phyloP scores from a whole-genome alignment of 2,888 invertebrate genomes.

The Lasioglossum morio region DNA sequence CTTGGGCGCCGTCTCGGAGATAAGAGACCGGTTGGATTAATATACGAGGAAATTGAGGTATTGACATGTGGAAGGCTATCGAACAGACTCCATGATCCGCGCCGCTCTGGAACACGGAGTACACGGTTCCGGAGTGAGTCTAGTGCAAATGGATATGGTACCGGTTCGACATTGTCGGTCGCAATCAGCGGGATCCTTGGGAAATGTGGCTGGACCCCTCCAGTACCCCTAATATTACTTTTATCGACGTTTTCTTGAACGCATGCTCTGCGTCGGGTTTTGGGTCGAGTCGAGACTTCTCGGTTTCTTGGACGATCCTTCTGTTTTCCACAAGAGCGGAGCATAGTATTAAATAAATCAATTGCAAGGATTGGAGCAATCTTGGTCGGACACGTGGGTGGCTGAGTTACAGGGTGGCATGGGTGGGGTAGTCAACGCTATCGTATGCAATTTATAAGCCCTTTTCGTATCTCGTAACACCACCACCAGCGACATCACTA shows the following conservation, averaged over 20 bases:
- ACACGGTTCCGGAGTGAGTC: not conserved
- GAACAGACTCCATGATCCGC: not conserved
- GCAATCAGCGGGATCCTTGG: not conserved
- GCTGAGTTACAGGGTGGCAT: constrained; percentile 50
- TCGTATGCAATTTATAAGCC: constrained; percentile 83
- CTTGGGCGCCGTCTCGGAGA: not conserved
- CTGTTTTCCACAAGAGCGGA: constrained; percentile 47
- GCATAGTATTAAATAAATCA: constrained; percentile 75
- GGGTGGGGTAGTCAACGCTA: constrained; percentile 71
- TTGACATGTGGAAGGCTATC: constrained; percentile 16
- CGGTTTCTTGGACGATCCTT: constrained; percentile 31
- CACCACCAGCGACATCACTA: constrained; percentile 64
- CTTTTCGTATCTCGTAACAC: constrained; percentile 75
- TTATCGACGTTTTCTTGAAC: not conserved
- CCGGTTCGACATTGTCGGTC: not conserved
- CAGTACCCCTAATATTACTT: constrained; percentile 17
- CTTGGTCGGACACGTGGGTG: constrained; percentile 75
- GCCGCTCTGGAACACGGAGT: not conserved
- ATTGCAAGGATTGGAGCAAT: constrained; percentile 76
- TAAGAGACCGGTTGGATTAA: constrained; percentile 30
- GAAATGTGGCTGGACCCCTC: not conserved
- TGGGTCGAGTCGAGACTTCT: constrained; percentile 7
- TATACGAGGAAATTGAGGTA: constrained; percentile 17
- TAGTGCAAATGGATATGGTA: constrained; percentile 16
- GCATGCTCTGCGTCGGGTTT: not conserved